Evolutionary conservation across 2,113 vertebrate genomes (phyloP).

Genomic region (Suricata suricatta): DNA sequence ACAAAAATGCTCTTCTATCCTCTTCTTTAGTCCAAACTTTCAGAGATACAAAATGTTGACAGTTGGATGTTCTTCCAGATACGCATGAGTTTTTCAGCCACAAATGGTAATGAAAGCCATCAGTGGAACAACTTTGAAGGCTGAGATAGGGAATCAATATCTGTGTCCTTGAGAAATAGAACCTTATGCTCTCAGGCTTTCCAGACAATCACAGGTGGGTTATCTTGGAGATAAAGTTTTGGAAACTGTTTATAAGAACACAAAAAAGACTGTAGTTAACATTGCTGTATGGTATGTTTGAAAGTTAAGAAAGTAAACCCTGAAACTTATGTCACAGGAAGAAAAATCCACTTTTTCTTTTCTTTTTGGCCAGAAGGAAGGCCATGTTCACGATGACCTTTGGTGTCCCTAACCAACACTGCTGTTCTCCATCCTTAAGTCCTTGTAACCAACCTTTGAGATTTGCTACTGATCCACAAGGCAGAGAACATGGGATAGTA

Average conservation of each 20-base stretch:
- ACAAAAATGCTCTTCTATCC: neutral
- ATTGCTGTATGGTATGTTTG: neutral
- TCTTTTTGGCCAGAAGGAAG: neutral
- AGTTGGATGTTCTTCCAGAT: neutral
- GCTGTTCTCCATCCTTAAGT: neutral
- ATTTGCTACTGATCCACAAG: neutral
- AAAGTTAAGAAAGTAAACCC: neutral
- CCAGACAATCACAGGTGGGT: neutral
- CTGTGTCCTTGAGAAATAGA: neutral
- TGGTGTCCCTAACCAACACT: neutral
- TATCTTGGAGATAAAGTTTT: constrained; percentile 20
- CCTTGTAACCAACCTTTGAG: neutral
- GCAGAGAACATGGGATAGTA: neutral
- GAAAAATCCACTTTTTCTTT: neutral
- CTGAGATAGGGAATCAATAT: neutral
- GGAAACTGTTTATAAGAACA: neutral
- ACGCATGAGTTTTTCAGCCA: neutral
- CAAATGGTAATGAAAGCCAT: neutral
- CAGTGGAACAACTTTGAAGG: neutral
- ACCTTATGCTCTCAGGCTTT: neutral
- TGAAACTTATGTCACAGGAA: neutral
- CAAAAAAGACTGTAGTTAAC: neutral
- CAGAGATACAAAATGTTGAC: neutral
- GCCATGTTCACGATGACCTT: neutral
- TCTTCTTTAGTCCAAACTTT: neutral